Evolutionary conservation across 2,888 invertebrate species (phyloP).

Genomic region (Lutraria lutraria): DNA sequence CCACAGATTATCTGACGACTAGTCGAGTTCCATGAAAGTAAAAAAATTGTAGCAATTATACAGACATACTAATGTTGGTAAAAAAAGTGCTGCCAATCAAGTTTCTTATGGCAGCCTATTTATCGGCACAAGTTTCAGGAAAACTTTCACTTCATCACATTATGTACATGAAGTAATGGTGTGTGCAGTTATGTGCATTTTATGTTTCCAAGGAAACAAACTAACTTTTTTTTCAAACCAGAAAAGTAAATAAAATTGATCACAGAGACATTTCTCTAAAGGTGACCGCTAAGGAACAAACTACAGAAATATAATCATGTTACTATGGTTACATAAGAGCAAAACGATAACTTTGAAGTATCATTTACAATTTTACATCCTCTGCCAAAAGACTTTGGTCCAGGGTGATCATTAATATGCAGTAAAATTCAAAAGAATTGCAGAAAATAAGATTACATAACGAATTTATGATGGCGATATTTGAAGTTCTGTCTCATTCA

Average conservation of each 20-base stretch:
- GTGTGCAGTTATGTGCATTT: not conserved
- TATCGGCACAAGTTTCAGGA: no score
- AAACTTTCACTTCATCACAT: no score
- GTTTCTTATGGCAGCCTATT: no score
- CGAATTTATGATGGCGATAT: not conserved
- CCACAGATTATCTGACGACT: not conserved
- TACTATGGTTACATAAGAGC: not conserved
- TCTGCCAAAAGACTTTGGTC: not conserved
- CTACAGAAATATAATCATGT: not conserved
- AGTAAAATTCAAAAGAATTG: not conserved
- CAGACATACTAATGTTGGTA: not conserved
- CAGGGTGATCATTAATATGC: not conserved
- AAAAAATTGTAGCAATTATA: not conserved
- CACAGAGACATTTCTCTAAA: not conserved
- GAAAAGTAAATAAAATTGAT: not conserved
- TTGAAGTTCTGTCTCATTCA: not conserved
- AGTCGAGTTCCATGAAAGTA: not conserved
- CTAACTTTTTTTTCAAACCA: not conserved
- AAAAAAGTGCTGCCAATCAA: no score
- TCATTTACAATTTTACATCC: slow-evolving; percentile 1
- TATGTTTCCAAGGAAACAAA: not conserved
- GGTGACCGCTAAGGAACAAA: not conserved
- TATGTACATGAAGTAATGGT: no score
- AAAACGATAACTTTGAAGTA: not conserved
- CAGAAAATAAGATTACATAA: not conserved